These are phyloP conservation scores for Buceros bicornis DNA, from an alignment of 2,797 vertebrate genomes.

Conservation along the genomic window DNA sequence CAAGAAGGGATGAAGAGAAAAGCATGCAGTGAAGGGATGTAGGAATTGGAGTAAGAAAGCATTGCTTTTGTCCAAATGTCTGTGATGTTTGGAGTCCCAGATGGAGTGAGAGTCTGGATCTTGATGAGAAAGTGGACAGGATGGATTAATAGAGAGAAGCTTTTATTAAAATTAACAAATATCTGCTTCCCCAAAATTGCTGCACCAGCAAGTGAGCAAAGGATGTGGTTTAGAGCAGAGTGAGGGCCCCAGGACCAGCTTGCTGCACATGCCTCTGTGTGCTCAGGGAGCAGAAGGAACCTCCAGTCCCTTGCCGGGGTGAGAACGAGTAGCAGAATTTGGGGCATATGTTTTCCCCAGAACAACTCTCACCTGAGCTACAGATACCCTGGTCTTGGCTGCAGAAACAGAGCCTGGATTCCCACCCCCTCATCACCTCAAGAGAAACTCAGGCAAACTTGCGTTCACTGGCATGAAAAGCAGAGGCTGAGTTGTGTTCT, in stretches of 20 bases:
- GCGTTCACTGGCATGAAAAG: background rate
- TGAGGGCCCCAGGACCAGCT: background rate
- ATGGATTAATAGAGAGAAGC: background rate
- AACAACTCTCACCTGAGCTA: background rate
- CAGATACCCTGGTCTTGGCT: background rate
- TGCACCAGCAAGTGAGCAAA: background rate
- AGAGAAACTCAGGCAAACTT: background rate
- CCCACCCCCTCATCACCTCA: background rate
- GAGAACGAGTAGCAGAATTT: background rate
- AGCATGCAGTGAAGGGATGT: background rate
- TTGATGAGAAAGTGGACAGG: background rate
- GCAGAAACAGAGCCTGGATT: background rate
- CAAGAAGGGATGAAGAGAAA: background rate
- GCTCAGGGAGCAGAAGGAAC: background rate
- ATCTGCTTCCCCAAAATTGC: background rate
- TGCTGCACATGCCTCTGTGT: rapidly evolving
- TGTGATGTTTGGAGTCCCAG: background rate
- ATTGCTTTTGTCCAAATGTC: background rate
- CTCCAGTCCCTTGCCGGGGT: background rate
- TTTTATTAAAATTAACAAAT: constrained; percentile 31
- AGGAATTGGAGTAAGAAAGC: background rate
- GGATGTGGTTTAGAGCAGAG: background rate
- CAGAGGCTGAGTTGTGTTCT: background rate
- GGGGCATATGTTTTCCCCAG: background rate
- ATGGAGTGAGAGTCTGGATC: background rate